Evolutionary conservation across 1,140 invertebrate species (phyloP), one percentile per base, ranked within the genome.

Genomic region (Orius insidiosus): DNA sequence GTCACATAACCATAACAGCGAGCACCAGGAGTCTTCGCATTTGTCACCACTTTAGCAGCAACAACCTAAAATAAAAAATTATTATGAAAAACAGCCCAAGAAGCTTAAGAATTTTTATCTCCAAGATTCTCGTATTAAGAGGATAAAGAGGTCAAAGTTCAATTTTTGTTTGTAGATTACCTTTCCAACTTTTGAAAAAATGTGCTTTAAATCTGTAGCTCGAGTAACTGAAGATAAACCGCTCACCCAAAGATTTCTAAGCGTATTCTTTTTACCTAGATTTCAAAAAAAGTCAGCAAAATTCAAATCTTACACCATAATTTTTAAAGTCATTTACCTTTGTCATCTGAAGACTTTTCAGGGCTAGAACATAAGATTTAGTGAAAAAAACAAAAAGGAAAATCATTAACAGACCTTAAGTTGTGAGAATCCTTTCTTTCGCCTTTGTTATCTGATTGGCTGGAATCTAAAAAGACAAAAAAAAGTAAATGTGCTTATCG

Each of bases 1-100:
- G 87, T 93, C 2, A 96, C 85, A 62, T 92, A 93, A 24, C 90
- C 92, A 62, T 92, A 95, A 62, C 88, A 94, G 43, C 85, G 74
- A 13, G 86, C 80, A 14, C 87, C 87, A 2, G 89, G 87, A 18
- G 82, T 86, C 45, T 79, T 72, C 1, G 89, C 85, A 65, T 92
- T 94, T 1, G 88, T 93, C 0, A 96, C 90, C n/a, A 96, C 83
- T 68, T 95, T 95, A 0, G 89, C 89, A 44, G 85, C 87, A 57
- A 90, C 60, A 9, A 75, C 68, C 69, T 72, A 48, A 38, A 52
- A 43, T 41, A 37, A 13, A n/a, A n/a, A n/a, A n/a, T n/a, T n/a
- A n/a, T n/a, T n/a, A n/a, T n/a, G n/a, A n/a, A n/a, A n/a, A n/a
- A n/a, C n/a, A n/a, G n/a, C n/a, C n/a, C n/a, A n/a, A n/a, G n/a